Conservation (phyloP, 1,140 invertebrate genomes). For the Cotesia chilonis region DNA sequence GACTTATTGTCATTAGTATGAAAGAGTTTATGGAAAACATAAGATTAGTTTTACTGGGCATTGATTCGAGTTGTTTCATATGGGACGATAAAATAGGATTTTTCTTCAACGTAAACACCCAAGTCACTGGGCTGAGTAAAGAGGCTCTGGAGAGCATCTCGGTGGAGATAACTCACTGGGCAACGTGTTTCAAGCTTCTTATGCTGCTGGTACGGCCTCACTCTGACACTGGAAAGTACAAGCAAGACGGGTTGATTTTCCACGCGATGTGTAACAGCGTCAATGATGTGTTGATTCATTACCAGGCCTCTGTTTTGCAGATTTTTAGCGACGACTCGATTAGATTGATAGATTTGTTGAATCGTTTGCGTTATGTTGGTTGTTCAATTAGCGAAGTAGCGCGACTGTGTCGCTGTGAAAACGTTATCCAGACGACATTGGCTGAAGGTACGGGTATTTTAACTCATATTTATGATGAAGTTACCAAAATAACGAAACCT, state of each 20-base stretch:
- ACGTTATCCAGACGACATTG: constrained; percentile 52
- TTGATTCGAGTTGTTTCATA: constrained; percentile 64
- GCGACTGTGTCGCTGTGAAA: constrained; percentile 66
- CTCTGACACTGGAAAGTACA: constrained; percentile 44
- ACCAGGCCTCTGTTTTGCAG: constrained; percentile 65
- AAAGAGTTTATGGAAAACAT: constrained; percentile 57
- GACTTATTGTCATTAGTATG: constrained; percentile 37
- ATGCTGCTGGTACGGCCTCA: constrained; percentile 45
- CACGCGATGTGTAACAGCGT: constrained; percentile 68
- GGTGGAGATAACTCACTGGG: constrained; percentile 53
- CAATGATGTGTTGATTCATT: constrained; percentile 67
- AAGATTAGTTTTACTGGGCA: constrained; percentile 61
- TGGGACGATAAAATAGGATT: constrained; percentile 52
- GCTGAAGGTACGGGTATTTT: constrained; percentile 67
- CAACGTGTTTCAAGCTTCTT: constrained; percentile 56
- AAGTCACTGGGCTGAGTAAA: constrained; percentile 48
- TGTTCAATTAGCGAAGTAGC: constrained; percentile 68
- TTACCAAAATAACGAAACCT: constrained; percentile 67
- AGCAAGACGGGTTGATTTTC: constrained; percentile 59
- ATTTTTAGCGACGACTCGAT: constrained; percentile 60
- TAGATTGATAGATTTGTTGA: constrained; percentile 64
- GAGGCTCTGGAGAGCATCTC: constrained; percentile 50
- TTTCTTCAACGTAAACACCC: constrained; percentile 48
- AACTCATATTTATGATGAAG: constrained; percentile 70
- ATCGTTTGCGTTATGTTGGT: constrained; percentile 64